phyloP scores from a whole-genome alignment of 2,113 vertebrate species.

The Bostrychus sinensis region DNA sequence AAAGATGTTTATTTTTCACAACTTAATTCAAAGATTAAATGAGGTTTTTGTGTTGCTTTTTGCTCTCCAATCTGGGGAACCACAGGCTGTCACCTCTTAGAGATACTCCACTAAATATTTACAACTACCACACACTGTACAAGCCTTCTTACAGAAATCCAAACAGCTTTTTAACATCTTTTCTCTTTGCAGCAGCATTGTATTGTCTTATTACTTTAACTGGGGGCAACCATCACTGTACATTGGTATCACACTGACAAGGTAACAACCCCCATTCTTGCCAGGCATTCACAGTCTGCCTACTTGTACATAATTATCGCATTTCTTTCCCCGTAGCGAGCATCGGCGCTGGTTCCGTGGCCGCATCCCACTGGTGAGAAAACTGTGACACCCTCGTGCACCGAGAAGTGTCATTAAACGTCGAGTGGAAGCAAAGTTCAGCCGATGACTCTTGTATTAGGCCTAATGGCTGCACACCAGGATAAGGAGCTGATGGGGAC shows the following conservation, averaged over 20 bases:
- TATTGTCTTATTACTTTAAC: slow-evolving; percentile 19
- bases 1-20: no score
- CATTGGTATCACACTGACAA: slow-evolving; percentile 42
- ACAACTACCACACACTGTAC: background rate
- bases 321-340: slow-evolving; percentile 41
- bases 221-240: slow-evolving; percentile 8
- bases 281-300: slow-evolving; percentile 36
- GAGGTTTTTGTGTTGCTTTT: background rate
- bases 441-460: slow-evolving; percentile 43
- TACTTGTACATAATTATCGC: slow-evolving; percentile 54
- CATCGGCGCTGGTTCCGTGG: slow-evolving; percentile 12
- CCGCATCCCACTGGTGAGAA: slow-evolving; percentile 29
- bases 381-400: slow-evolving; percentile 41
- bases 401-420: slow-evolving; percentile 54
- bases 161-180: slow-evolving; percentile 13
- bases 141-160: background rate
- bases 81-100: no score
- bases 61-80: background rate
- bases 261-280: slow-evolving; percentile 43
- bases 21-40: no score
- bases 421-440: slow-evolving; percentile 65
- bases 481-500: slow-evolving; percentile 35
- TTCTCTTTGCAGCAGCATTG: slow-evolving; percentile 1
- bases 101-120: background rate
- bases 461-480: slow-evolving; percentile 49